A percentile compares a stretch with the other conserved stretches of the same genome.
Conservation (phyloP, 2,797 vertebrate species). For the Sebastiscus tertius region DNA sequence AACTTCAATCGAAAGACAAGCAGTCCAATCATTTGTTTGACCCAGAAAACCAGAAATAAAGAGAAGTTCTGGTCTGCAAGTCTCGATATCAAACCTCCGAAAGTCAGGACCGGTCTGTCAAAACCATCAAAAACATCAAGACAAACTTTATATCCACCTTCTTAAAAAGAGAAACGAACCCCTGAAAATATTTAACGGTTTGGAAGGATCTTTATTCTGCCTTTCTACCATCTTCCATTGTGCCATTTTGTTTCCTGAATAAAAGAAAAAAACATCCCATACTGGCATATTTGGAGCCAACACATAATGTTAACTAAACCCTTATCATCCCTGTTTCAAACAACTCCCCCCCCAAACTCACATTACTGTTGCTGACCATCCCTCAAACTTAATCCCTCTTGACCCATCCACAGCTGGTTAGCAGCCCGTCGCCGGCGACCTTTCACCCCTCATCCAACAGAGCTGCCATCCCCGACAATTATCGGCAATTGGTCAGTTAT, state of each 20-base stretch:
- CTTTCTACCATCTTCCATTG: too few relatives aligned
- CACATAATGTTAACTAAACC: neutral
- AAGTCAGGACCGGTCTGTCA: neutral
- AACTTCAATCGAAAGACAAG: neutral
- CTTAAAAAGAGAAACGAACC: neutral
- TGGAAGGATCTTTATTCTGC: neutral
- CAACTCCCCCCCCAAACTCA: neutral
- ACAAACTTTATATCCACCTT: neutral
- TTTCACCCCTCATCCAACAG: slow-evolving; percentile 70
- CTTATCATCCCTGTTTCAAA: neutral
- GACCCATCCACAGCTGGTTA: slow-evolving; percentile 88
- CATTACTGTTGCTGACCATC: slow-evolving; percentile 60
- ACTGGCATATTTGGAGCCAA: neutral
- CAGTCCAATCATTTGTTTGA: neutral
- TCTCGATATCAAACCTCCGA: neutral
- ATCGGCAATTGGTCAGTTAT: slow-evolving; percentile 91
- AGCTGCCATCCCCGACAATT: slow-evolving; percentile 87
- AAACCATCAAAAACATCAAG: neutral
- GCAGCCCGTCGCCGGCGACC: slow-evolving; percentile 67
- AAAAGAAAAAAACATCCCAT: neutral
- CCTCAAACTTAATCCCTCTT: slow-evolving; percentile 75
- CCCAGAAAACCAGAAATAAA: neutral
- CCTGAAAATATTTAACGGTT: neutral
- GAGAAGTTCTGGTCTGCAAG: neutral
- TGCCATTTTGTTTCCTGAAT: neutral